phyloP scores from a whole-genome alignment of 2,888 invertebrate species.

The Thera britannica region DNA sequence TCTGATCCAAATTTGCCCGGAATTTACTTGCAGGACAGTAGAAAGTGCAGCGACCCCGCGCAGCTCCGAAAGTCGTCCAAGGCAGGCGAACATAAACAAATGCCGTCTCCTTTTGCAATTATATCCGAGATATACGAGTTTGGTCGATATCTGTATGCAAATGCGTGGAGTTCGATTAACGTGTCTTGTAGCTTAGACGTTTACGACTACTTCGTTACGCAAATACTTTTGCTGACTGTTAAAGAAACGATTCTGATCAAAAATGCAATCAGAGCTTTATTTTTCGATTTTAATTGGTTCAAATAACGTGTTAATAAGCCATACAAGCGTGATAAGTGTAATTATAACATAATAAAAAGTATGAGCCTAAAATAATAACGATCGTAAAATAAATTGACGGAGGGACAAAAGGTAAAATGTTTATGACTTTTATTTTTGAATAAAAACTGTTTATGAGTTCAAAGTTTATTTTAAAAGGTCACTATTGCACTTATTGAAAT shows the following conservation, averaged over 20 bases:
- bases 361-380: constrained; percentile 16
- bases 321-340: constrained; percentile 27
- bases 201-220: constrained; percentile 71
- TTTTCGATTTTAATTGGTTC: constrained; percentile 23
- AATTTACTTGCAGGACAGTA: constrained; percentile 40
- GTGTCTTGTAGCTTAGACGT: constrained; percentile 54
- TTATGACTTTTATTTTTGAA: constrained; percentile 14
- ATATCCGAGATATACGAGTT: constrained; percentile 46
- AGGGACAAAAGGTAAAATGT: constrained; percentile 24
- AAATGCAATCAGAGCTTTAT: constrained; percentile 19
- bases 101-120: constrained; percentile 48
- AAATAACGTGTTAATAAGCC: constrained; percentile 26
- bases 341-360: constrained; percentile 6
- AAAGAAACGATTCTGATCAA: constrained; percentile 23
- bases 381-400: constrained; percentile 19
- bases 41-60: constrained; percentile 39
- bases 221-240: constrained; percentile 32
- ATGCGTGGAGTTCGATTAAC: constrained; percentile 60
- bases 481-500: neutral
- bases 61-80: constrained; percentile 55
- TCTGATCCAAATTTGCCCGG: constrained; percentile 46
- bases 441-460: constrained; percentile 1
- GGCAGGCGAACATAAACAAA: constrained; percentile 45
- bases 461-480: constrained; percentile 5
- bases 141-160: constrained; percentile 61